phyloP scores from a whole-genome alignment of 2,888 invertebrate genomes.

The Graphium colonna region DNA sequence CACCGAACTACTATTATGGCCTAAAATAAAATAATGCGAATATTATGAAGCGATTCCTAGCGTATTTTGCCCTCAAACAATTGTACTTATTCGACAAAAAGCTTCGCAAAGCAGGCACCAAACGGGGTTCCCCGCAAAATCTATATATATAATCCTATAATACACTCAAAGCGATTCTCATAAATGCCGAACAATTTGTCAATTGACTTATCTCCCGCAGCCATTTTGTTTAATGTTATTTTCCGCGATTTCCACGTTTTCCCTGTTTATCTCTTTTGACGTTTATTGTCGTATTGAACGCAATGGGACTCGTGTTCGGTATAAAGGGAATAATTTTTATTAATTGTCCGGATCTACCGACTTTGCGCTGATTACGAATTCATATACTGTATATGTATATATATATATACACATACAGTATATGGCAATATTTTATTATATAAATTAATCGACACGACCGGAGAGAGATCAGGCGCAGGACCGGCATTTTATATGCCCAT shows the following conservation, averaged over 20 bases:
- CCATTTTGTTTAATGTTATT: constrained; percentile 7
- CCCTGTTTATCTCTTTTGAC: constrained; percentile 10
- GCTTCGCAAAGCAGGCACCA: not conserved
- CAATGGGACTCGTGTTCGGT: not conserved
- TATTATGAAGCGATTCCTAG: not conserved
- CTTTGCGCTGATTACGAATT: no score
- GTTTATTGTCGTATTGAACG: constrained; percentile 1
- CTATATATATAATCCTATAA: no score
- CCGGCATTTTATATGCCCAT: no score
- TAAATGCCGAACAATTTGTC: constrained; percentile 22
- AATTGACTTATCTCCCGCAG: constrained; percentile 17
- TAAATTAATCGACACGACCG: no score
- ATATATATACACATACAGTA: no score
- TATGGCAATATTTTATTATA: no score
- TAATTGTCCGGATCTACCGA: no score
- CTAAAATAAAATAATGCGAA: not conserved
- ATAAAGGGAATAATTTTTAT: no score
- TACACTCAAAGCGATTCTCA: constrained; percentile 11
- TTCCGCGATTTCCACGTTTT: not conserved
- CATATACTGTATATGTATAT: no score
- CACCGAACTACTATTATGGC: no score
- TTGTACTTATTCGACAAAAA: constrained; percentile 9
- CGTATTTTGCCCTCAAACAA: not conserved
- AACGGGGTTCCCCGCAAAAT: not conserved
- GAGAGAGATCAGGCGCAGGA: no score